Evolutionary conservation across 1,140 invertebrate genomes (phyloP).

Genomic region (Dendroctonus valens): DNA sequence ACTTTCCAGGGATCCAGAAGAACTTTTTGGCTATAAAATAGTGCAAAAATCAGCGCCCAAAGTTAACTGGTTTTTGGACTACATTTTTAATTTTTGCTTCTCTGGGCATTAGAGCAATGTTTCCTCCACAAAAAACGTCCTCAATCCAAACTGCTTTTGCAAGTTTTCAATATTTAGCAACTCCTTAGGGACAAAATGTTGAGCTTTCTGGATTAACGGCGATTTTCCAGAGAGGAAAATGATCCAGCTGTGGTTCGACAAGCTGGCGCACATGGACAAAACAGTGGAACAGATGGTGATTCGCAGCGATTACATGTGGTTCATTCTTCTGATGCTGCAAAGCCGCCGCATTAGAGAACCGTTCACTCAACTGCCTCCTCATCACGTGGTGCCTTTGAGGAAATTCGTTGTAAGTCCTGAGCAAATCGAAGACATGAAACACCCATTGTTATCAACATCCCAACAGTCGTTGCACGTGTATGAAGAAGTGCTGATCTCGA

Average conservation of each 20-base stretch:
- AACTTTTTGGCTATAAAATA: too few species aligned
- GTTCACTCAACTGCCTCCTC: conserved; percentile 46
- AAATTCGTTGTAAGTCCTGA: conserved; percentile 24
- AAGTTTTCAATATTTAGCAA: background rate
- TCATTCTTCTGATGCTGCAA: conserved; percentile 49
- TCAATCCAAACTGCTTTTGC: background rate
- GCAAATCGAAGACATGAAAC: background rate
- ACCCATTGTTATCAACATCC: background rate
- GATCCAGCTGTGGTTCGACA: conserved; percentile 47
- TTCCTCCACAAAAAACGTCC: too few species aligned
- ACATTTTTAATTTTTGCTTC: too few species aligned
- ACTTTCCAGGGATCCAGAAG: too few species aligned
- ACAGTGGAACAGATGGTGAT: conserved; percentile 41
- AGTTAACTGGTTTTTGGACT: too few species aligned
- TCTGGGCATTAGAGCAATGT: too few species aligned
- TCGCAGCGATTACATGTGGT: conserved; percentile 52
- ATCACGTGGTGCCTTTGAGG: conserved; percentile 43
- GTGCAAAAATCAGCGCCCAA: too few species aligned
- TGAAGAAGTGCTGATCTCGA: conserved; percentile 45
- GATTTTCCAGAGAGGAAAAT: conserved; percentile 40
- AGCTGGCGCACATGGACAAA: conserved; percentile 42
- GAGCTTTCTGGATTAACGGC: background rate
- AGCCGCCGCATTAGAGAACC: conserved; percentile 46
- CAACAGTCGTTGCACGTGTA: conserved; percentile 44
- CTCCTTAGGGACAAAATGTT: background rate